Conservation (phyloP, 1,140 invertebrate species). For the Bombus haemorrhoidalis region DNA sequence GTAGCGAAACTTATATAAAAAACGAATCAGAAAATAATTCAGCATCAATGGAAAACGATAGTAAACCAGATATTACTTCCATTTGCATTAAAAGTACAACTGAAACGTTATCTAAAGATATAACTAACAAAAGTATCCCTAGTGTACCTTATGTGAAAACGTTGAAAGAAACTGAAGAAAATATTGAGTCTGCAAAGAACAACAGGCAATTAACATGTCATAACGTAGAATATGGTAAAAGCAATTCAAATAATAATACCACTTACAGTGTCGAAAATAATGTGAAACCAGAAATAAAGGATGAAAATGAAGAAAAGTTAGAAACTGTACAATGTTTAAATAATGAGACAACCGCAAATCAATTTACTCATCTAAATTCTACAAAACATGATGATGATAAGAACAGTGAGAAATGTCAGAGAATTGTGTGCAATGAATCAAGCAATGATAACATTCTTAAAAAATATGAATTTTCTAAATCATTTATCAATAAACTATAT, state of each 20-base stretch:
- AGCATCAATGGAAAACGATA: background rate
- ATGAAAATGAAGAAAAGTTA: background rate
- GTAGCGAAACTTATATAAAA: background rate
- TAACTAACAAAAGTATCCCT: background rate
- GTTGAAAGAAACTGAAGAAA: background rate
- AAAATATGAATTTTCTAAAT: conserved; percentile 24
- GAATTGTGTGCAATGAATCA: background rate
- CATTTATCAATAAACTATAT: conserved; percentile 39
- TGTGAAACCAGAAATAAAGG: background rate
- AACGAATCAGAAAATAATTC: background rate
- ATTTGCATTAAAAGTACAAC: background rate
- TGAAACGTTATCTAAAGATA: background rate
- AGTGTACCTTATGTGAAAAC: background rate
- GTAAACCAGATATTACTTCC: conserved; percentile 3
- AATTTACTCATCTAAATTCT: background rate
- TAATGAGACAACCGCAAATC: background rate
- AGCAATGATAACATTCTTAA: conserved; percentile 12
- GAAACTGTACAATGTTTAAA: background rate
- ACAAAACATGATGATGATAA: background rate
- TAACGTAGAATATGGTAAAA: background rate
- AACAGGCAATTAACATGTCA: background rate
- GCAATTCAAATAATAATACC: background rate
- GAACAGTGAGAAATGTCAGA: background rate
- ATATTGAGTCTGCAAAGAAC: too few species aligned
- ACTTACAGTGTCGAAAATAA: background rate